phyloP scores from a whole-genome alignment of 2,888 invertebrate genomes.

The Oeneis ivallda region DNA sequence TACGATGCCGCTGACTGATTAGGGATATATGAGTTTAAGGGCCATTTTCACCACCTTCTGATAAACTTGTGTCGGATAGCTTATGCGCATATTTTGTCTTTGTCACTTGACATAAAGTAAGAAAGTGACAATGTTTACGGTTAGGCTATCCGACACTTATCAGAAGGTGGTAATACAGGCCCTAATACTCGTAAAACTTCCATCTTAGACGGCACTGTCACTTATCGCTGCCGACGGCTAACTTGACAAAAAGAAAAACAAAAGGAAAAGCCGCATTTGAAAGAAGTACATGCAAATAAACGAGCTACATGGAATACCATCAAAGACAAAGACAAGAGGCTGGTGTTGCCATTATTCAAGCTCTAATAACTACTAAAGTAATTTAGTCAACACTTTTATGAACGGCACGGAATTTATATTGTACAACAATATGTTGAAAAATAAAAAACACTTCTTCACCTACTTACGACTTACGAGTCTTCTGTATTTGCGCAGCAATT shows the following conservation, averaged over 20 bases:
- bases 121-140: too few species aligned
- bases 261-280: not conserved
- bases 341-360: slow-evolving; percentile 24
- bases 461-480: not conserved
- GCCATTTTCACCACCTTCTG: too few species aligned
- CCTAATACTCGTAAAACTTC: too few species aligned
- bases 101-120: too few species aligned
- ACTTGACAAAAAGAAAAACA: not conserved
- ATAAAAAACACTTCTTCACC: slow-evolving; percentile 2
- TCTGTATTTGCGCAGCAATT: slow-evolving; percentile 1
- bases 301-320: slow-evolving; percentile 12
- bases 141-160: too few species aligned
- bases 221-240: too few species aligned
- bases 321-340: slow-evolving; percentile 25
- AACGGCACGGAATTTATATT: slow-evolving; percentile 14
- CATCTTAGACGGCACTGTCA: too few species aligned
- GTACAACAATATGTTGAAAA: slow-evolving; percentile 11
- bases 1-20: too few species aligned
- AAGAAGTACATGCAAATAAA: slow-evolving; percentile 15
- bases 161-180: too few species aligned
- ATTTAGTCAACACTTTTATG: slow-evolving; percentile 8
- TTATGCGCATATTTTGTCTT: too few species aligned
- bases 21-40: too few species aligned
- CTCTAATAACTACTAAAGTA: slow-evolving; percentile 13
- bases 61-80: too few species aligned